Conservation (phyloP, 2,113 vertebrate genomes). For the Todiramphus chloris region DNA sequence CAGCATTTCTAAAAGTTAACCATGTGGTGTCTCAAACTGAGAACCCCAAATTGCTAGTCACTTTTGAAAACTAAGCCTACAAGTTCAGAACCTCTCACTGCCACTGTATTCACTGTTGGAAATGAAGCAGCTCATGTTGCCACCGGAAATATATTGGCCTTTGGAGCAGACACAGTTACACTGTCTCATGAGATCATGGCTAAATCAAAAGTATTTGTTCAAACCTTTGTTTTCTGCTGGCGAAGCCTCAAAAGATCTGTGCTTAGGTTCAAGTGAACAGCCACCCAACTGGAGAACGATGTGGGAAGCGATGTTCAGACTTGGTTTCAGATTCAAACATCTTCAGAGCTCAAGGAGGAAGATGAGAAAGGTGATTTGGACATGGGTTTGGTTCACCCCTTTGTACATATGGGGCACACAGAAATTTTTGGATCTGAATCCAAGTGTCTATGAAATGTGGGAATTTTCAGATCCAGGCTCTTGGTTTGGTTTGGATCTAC, state of each 20-base stretch:
- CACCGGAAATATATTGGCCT: neutral
- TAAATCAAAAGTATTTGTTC: neutral
- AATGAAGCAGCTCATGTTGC: neutral
- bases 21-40: neutral
- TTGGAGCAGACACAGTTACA: neutral
- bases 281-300: neutral
- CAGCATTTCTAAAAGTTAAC: neutral
- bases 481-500: constrained; percentile 14
- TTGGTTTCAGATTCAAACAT: neutral
- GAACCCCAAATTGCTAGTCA: neutral
- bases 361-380: neutral
- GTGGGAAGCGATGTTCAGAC: neutral
- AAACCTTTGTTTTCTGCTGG: neutral
- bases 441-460: fast-evolving
- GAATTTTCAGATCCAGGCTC: neutral
- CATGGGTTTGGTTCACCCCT: neutral
- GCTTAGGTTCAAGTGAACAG: neutral
- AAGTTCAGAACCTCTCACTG: neutral
- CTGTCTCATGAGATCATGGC: neutral
- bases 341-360: neutral
- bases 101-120: neutral
- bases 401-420: neutral
- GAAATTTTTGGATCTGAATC: neutral
- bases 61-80: neutral
- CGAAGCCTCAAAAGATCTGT: neutral